Conservation (phyloP, 2,113 vertebrate genomes). For the Grallaria varia region DNA sequence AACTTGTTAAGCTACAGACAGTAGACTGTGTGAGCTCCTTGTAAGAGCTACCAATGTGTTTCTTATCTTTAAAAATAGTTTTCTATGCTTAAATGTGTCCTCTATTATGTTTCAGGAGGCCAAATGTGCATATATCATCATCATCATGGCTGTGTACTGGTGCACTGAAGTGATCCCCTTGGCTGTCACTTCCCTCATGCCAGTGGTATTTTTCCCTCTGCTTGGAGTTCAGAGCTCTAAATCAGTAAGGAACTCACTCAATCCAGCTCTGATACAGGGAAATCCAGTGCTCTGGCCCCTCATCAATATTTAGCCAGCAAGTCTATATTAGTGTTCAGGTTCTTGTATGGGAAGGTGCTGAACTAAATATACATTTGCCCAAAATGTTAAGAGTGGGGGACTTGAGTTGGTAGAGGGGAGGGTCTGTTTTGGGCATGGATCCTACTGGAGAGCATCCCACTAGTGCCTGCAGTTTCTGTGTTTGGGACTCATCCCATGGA, state of each 20-base stretch:
- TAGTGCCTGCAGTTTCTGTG: neutral
- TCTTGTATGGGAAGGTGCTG: neutral
- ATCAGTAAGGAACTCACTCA: constrained; percentile 73
- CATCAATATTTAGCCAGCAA: neutral
- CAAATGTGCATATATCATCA: constrained; percentile 87
- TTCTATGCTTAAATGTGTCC: neutral
- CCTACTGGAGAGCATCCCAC: neutral
- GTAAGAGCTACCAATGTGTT: neutral
- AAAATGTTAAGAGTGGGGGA: neutral
- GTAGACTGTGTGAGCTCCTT: neutral
- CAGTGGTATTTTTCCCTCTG: constrained; percentile 88
- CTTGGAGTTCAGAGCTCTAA: constrained; percentile 90
- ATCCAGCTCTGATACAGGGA: neutral
- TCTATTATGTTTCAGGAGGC: constrained; percentile 78
- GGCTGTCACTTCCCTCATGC: constrained; percentile 89
- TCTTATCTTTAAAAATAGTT: neutral
- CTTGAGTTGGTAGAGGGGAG: neutral
- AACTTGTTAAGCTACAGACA: neutral
- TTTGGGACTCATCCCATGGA: neutral
- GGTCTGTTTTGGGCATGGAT: neutral
- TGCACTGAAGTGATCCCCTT: constrained; percentile 93
- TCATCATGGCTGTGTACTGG: constrained; percentile 95
- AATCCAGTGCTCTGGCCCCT: neutral
- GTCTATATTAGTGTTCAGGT: neutral
- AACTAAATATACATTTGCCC: neutral